These are phyloP conservation scores for Odocoileus hemionus DNA, from an alignment of 2,113 vertebrate species.

Conservation along the genomic window DNA sequence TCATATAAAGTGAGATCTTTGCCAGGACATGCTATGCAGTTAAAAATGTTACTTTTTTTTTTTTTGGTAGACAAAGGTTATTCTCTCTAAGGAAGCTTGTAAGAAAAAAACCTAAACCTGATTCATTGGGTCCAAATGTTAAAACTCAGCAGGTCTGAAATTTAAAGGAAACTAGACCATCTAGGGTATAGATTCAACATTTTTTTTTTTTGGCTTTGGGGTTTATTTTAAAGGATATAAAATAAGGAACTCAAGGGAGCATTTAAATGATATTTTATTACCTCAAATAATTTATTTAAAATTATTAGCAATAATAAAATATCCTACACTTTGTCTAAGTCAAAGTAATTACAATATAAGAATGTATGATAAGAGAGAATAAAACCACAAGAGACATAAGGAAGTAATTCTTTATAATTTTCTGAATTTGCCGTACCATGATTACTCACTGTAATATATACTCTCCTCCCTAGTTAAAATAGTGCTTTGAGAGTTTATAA, in stretches of 20 bases:
- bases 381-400: not conserved
- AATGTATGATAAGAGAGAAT: not conserved
- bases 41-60: conserved; percentile 47
- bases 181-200: not conserved
- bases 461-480: not conserved
- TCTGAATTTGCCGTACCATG: not conserved
- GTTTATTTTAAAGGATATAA: not conserved
- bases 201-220: not conserved
- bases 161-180: not conserved
- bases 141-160: conserved; percentile 25
- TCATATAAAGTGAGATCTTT: conserved; percentile 30
- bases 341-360: not conserved
- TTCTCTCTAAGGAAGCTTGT: not conserved
- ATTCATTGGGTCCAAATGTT: not conserved
- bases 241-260: not conserved
- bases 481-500: not conserved
- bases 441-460: not conserved
- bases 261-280: not conserved
- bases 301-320: not conserved
- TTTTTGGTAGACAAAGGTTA: conserved; percentile 25
- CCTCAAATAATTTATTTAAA: not conserved
- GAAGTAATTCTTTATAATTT: not conserved
- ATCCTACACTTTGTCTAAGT: not conserved
- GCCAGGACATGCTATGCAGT: conserved; percentile 41
- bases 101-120: not conserved